A percentile compares a stretch with the other conserved stretches of the same genome.
Evolutionary conservation across 2,797 vertebrate genomes (phyloP).

Genomic region (Cetoscarus ocellatus): DNA sequence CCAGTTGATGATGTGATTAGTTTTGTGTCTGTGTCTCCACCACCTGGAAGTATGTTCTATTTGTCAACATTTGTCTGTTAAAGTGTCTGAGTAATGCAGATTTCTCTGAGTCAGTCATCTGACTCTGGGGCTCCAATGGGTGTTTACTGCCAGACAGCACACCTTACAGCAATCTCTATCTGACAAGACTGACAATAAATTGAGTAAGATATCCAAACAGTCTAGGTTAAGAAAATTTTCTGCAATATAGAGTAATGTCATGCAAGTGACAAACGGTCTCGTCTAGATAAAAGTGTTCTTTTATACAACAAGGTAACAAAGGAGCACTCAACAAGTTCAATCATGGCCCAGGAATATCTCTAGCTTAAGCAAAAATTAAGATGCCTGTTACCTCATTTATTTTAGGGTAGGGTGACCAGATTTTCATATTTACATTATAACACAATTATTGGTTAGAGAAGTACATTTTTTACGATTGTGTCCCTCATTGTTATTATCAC

Average conservation of each 20-base stretch:
- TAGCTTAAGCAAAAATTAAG: constrained; percentile 14
- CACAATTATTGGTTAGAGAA: too few species aligned
- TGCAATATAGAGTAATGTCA: constrained; percentile 24
- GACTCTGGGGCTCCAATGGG: constrained; percentile 18
- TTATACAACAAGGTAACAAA: constrained; percentile 14
- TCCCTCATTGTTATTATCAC: too few species aligned
- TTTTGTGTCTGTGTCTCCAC: constrained; percentile 31
- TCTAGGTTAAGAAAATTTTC: constrained; percentile 45
- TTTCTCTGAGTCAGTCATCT: constrained; percentile 57
- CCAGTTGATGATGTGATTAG: constrained; percentile 64
- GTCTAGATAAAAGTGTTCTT: constrained; percentile 22
- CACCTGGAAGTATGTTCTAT: constrained; percentile 49
- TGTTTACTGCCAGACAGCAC: constrained; percentile 48
- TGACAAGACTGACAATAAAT: constrained; percentile 48
- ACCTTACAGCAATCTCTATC: constrained; percentile 48
- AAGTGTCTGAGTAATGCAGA: constrained; percentile 48
- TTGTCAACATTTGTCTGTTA: constrained; percentile 53
- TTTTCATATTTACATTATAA: too few species aligned
- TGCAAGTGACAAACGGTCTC: constrained; percentile 21
- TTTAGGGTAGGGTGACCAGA: not conserved
- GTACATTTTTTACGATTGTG: too few species aligned
- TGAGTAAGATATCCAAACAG: constrained; percentile 36
- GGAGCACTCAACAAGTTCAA: not conserved
- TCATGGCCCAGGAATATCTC: not conserved
- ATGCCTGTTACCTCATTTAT: not conserved